These are phyloP conservation scores for Tenodera sinensis DNA, from an alignment of 2,888 invertebrate species.

Conservation along the genomic window DNA sequence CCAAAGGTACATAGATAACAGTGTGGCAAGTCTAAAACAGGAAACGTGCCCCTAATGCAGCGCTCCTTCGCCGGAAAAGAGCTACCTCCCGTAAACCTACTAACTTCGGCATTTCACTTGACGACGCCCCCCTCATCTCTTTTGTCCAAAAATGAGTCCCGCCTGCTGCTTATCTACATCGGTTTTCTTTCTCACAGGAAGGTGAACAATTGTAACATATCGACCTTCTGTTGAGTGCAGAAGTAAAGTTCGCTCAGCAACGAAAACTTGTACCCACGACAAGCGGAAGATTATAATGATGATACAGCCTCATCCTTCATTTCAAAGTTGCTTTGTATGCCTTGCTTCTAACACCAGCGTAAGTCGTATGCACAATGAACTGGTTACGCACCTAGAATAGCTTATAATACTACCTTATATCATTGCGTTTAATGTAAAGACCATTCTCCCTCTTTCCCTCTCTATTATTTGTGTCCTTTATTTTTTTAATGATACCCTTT, in stretches of 20 bases:
- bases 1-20: background rate
- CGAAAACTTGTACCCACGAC: background rate
- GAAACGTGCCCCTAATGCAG: background rate
- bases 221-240: background rate
- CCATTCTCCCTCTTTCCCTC: too few species aligned
- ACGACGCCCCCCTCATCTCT: background rate
- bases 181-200: background rate
- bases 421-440: too few species aligned
- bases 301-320: background rate
- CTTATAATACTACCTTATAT: too few species aligned
- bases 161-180: background rate
- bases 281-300: background rate
- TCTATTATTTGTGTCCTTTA: too few species aligned
- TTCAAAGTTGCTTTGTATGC: too few species aligned
- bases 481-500: too few species aligned
- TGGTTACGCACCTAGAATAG: too few species aligned
- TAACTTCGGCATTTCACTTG: background rate
- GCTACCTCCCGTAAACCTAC: background rate
- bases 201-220: background rate
- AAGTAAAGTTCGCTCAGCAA: background rate
- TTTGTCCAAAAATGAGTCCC: background rate
- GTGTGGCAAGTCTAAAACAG: background rate
- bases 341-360: too few species aligned
- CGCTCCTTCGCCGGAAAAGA: background rate
- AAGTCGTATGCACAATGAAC: too few species aligned